A percentile compares a stretch with the other conserved stretches of the same genome.
Evolutionary conservation across 2,888 invertebrate genomes (phyloP).

Genomic region (Drosophila prostipennis): DNA sequence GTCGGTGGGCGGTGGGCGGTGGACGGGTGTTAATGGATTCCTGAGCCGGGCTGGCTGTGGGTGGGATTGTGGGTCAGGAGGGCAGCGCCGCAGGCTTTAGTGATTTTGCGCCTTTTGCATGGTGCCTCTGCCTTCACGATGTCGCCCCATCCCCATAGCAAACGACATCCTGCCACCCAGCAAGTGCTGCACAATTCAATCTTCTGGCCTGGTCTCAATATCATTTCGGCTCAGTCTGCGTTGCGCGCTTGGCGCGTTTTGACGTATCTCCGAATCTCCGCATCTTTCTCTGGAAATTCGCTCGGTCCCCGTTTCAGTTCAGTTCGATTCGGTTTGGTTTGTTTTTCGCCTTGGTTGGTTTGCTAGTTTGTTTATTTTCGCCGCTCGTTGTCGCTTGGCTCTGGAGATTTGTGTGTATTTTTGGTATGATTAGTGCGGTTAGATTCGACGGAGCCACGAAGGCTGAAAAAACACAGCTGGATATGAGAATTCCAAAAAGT

Average conservation of each 20-base stretch:
- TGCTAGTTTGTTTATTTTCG: conserved; percentile 28
- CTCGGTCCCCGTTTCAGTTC: conserved; percentile 36
- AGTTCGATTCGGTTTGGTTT: conserved; percentile 36
- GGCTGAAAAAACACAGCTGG: conserved; percentile 18
- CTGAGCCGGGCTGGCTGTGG: conserved; percentile 25
- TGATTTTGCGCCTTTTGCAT: conserved; percentile 76
- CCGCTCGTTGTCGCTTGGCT: conserved; percentile 5
- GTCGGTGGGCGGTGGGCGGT: conserved; percentile 5
- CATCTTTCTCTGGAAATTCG: conserved; percentile 33
- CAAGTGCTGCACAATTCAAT: conserved; percentile 69
- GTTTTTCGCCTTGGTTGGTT: conserved; percentile 34
- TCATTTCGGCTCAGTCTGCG: conserved; percentile 79
- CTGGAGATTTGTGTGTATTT: conserved; percentile 21
- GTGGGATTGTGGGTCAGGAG: conserved; percentile 23
- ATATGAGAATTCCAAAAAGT: not conserved
- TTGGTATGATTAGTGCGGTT: conserved; percentile 10
- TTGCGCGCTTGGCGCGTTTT: conserved; percentile 82
- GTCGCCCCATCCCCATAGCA: too few species aligned
- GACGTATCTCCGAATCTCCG: conserved; percentile 55
- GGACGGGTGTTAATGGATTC: conserved; percentile 74
- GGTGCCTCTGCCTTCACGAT: not conserved
- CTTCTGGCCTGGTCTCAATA: conserved; percentile 63
- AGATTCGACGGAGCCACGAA: not conserved
- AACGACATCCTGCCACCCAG: conserved; percentile 1
- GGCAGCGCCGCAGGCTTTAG: conserved; percentile 54